These are phyloP conservation scores for Malurus leucopterus DNA, from an alignment of 2,797 vertebrate genomes.

Conservation along the genomic window DNA sequence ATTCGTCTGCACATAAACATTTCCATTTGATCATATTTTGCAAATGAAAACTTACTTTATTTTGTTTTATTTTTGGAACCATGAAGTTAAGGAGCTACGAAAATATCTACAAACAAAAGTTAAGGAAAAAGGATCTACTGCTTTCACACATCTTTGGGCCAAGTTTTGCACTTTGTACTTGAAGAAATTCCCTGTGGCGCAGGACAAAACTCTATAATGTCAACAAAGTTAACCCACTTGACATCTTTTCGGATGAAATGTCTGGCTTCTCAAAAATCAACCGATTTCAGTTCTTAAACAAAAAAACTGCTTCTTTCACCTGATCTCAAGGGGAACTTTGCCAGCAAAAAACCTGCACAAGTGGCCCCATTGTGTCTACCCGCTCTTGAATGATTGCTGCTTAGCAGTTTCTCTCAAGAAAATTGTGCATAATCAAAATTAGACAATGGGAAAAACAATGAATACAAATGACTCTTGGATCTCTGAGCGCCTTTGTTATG, in stretches of 20 bases:
- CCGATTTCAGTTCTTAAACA: not conserved
- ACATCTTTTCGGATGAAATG: not conserved
- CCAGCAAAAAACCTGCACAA: not conserved
- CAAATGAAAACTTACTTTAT: not conserved
- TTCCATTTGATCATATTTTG: not conserved
- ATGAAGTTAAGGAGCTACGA: not conserved
- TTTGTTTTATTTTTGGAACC: not conserved
- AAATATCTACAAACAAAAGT: not conserved
- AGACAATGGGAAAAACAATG: slow-evolving; percentile 37
- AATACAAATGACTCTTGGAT: slow-evolving; percentile 42
- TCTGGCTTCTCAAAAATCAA: slow-evolving; percentile 13
- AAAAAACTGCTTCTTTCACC: slow-evolving; percentile 30
- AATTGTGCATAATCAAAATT: slow-evolving; percentile 10
- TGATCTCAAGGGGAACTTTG: slow-evolving; percentile 18
- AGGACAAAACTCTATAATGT: not conserved
- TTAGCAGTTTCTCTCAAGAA: slow-evolving; percentile 33
- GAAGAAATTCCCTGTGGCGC: not conserved
- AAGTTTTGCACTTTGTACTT: not conserved
- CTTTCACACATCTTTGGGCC: not conserved
- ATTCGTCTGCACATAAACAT: not conserved
- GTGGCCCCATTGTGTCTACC: not conserved
- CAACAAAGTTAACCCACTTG: not conserved
- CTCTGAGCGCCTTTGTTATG: slow-evolving; percentile 26
- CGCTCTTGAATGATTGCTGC: not conserved
- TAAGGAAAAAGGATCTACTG: not conserved